Evolutionary conservation across 2,113 vertebrate genomes (phyloP).

Genomic region (Eubucco bourcierii): DNA sequence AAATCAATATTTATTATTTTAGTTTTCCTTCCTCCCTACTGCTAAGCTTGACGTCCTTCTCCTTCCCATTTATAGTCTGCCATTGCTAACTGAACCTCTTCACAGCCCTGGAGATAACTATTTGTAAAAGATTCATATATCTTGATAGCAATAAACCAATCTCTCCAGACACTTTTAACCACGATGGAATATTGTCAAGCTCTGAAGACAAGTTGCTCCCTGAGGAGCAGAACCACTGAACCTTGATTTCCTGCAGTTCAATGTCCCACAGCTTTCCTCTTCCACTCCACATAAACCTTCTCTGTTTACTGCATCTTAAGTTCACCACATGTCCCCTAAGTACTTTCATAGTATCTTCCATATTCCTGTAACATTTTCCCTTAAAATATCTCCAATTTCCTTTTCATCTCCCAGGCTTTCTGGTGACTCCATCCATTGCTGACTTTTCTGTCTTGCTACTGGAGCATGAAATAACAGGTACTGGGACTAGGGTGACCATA

Average conservation of each 20-base stretch:
- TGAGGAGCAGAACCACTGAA: conserved; percentile 33
- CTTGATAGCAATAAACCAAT: conserved; percentile 34
- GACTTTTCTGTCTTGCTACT: background rate
- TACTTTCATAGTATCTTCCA: background rate
- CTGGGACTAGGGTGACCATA: background rate
- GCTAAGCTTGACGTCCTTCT: conserved; percentile 43
- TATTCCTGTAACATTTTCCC: background rate
- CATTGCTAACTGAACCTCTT: conserved; percentile 26
- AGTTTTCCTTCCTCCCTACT: conserved; percentile 45
- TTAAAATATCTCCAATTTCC: background rate
- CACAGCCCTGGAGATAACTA: background rate
- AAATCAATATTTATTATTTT: conserved; percentile 69
- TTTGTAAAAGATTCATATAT: conserved; percentile 39
- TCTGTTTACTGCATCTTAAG: background rate
- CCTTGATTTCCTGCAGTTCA: conserved; percentile 42
- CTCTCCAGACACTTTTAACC: conserved; percentile 22
- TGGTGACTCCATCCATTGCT: background rate
- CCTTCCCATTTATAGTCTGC: conserved; percentile 45
- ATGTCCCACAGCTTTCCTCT: background rate
- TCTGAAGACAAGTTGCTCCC: conserved; percentile 48
- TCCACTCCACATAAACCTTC: background rate
- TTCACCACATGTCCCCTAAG: background rate
- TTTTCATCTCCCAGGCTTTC: background rate
- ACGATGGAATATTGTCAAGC: conserved; percentile 16
- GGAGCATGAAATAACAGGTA: background rate